Conservation (phyloP, 1,140 invertebrate species). For the Apocrypta bakeri region DNA sequence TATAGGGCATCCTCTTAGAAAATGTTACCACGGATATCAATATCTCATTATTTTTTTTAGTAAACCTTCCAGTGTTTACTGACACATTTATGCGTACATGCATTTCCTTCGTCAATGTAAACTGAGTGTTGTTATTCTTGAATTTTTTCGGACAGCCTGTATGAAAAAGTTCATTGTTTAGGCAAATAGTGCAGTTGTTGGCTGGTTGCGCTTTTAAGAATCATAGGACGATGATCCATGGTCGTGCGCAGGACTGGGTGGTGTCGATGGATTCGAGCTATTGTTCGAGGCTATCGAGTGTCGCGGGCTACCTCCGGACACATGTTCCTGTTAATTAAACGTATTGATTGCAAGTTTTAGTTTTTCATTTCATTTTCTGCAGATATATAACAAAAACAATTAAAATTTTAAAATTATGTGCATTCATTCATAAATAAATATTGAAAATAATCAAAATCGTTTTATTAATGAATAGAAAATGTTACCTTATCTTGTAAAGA, state of each 20-base stretch:
- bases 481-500: conserved; percentile 82
- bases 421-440: background rate
- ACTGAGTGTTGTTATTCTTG: conserved; percentile 4
- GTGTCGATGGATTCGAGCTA: conserved; percentile 85
- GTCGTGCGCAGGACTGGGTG: conserved; percentile 83
- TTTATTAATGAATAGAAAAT: conserved; percentile 19
- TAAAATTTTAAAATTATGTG: too few species aligned
- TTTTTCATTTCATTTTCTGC: too few species aligned
- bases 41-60: conserved; percentile 14
- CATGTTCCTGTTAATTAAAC: conserved; percentile 69
- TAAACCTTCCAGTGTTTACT: conserved; percentile 14
- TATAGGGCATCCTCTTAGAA: conserved; percentile 44
- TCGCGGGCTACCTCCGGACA: conserved; percentile 78
- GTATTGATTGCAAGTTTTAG: conserved; percentile 52
- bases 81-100: background rate
- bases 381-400: too few species aligned
- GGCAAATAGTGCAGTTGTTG: conserved; percentile 4
- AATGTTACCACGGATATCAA: conserved; percentile 49
- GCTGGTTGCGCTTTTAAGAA: conserved; percentile 61
- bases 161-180: conserved; percentile 14
- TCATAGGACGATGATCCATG: conserved; percentile 84
- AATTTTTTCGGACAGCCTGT: conserved; percentile 1
- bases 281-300: conserved; percentile 89
- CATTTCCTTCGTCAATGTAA: conserved; percentile 14
- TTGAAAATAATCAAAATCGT: conserved; percentile 41